Conservation (phyloP, 1,140 invertebrate species). For the Drosophila takahashii region DNA sequence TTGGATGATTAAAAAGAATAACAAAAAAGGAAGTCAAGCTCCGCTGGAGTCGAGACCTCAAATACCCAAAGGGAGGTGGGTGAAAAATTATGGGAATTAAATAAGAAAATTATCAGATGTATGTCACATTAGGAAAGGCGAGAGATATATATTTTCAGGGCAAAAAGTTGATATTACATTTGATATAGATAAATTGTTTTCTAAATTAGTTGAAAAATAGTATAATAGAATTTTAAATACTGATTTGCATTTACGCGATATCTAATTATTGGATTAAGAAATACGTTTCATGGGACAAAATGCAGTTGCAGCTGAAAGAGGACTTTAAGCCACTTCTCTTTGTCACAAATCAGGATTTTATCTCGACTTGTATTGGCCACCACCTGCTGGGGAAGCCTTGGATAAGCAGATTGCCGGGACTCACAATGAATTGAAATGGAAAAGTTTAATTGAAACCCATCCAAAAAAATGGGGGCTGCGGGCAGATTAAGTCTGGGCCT, state of each 20-base stretch:
- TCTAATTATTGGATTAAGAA: no score
- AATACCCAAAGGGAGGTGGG: conserved; percentile 15
- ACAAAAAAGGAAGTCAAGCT: conserved; percentile 16
- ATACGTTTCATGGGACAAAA: background rate
- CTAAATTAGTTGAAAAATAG: no score
- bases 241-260: background rate
- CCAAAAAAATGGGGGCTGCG: conserved; percentile 6
- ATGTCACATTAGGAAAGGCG: background rate
- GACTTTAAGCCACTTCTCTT: background rate
- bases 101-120: conserved; percentile 27
- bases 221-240: no score
- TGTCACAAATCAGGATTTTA: background rate
- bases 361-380: background rate
- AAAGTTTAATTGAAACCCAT: conserved; percentile 77
- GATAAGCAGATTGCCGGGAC: conserved; percentile 13
- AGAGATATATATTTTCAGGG: background rate
- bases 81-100: conserved; percentile 23
- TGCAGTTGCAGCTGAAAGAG: background rate
- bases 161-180: no score
- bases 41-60: conserved; percentile 4
- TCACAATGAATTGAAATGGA: conserved; percentile 60
- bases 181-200: no score
- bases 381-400: background rate
- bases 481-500: conserved; percentile 1
- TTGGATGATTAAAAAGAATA: conserved; percentile 37